These are phyloP conservation scores for Pteropus rufus DNA, from an alignment of 2,797 vertebrate species.

Conservation along the genomic window DNA sequence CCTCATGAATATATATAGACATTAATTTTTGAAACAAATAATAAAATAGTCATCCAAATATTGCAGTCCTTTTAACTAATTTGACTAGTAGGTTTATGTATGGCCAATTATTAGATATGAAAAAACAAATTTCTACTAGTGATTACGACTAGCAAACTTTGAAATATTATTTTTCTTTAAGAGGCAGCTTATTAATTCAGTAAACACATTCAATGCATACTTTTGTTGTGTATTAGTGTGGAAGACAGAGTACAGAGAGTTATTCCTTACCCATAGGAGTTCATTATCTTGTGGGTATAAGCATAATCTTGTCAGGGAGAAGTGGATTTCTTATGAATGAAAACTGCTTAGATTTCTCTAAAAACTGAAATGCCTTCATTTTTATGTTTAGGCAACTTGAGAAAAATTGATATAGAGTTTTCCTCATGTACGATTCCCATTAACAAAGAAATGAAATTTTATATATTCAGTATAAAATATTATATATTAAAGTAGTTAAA, in stretches of 20 bases:
- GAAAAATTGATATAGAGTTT: background rate
- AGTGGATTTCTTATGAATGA: background rate
- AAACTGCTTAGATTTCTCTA: background rate
- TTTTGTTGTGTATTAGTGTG: background rate
- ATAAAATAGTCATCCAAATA: background rate
- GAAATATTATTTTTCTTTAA: constrained; percentile 18
- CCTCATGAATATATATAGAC: background rate
- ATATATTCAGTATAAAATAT: background rate
- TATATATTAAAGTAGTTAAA: background rate
- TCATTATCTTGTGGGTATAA: background rate
- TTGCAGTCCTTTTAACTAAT: background rate
- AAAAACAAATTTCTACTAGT: background rate
- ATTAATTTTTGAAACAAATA: background rate
- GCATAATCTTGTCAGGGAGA: background rate
- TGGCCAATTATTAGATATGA: background rate
- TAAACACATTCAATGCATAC: background rate
- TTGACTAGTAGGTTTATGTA: background rate
- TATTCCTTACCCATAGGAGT: background rate
- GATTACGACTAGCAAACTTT: background rate
- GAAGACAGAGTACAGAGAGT: background rate
- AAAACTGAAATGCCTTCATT: background rate
- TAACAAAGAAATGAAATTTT: background rate
- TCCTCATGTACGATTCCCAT: background rate
- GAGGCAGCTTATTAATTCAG: background rate
- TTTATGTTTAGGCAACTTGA: background rate